Base-by-base conservation (phyloP, 2,797 vertebrate genomes). In the Anabas testudineus region DNA sequence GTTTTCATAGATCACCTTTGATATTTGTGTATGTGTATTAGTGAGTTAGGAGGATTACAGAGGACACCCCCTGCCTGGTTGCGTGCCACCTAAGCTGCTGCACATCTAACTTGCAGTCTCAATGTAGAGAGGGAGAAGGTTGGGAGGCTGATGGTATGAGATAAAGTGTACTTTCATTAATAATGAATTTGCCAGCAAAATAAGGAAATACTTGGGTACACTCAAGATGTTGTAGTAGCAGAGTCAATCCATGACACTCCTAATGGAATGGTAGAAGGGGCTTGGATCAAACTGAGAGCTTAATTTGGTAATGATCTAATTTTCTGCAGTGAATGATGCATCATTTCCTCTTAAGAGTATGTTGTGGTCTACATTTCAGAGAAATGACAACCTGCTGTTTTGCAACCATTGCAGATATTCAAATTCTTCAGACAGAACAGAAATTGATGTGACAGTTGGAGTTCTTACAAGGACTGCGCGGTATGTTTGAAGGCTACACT, bases 331-430 rank as follows among this genome's bases (percentile, higher is more conserved):
- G 46, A 72, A 72, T 74, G 69, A 76, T 55, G 60, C 64, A 73
- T 82, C 67, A 24, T 48, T 80, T 80, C 60, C 19, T 79, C 54
- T 78, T 67, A 52, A 4, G 37, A 21, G 28, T 18, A 19, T 34
- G 41, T 34, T 57, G 26, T 26, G 56, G 41, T 60, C 60, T 34
- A 68, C 36, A 34, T 81, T 83, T 71, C 48, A 71, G 16, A 69
- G 67, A 68, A 84, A 80, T 63, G 78, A 78, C 87, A 82, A 73
- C 34, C 12, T 21, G 28, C 62, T 69, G 54, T 67, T 86, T 82
- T 67, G 74, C 58, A 78, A 70, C 76, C 70, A 28, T 46, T 56
- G 79, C 78, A 70, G 51, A 82, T 74, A 69, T 84, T 78, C 1
- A 71, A 36, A 68, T 61, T 74, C 61, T 75, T 63, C 74, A 57